These are phyloP conservation scores for Yponomeuta sedellus DNA, from an alignment of 2,888 invertebrate species.

Conservation along the genomic window DNA sequence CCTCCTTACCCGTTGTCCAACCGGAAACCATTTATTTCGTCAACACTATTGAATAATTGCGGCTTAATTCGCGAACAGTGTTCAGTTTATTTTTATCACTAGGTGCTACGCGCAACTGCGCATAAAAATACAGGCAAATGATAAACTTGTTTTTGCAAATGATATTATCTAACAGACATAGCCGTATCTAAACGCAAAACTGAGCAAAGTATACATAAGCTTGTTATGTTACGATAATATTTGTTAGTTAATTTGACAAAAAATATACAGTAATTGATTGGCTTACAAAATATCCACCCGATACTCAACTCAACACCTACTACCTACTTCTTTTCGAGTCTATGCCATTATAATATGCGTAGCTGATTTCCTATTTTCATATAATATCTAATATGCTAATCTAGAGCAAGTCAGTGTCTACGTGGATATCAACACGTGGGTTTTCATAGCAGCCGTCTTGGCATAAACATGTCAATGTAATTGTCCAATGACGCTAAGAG, in stretches of 20 bases:
- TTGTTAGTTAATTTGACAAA: background rate
- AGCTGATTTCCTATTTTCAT: no score
- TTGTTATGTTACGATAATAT: background rate
- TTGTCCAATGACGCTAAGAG: constrained; percentile 1
- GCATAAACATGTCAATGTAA: constrained; percentile 37
- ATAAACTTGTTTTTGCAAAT: constrained; percentile 1
- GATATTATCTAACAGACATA: background rate
- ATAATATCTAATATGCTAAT: background rate
- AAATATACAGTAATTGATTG: background rate
- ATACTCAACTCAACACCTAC: background rate
- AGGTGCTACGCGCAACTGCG: background rate
- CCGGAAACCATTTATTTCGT: background rate
- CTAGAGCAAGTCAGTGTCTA: background rate
- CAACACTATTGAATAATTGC: constrained; percentile 1
- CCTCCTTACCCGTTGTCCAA: background rate
- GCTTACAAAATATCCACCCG: background rate
- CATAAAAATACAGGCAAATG: background rate
- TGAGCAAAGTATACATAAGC: constrained; percentile 1
- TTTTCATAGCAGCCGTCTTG: constrained; percentile 13
- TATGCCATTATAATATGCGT: no score
- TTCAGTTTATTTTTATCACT: background rate
- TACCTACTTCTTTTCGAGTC: no score
- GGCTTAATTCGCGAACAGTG: background rate
- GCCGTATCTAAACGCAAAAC: background rate
- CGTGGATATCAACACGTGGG: background rate